Evolutionary conservation across 2,113 vertebrate species (phyloP), one percentile per base, ranked within the genome.

Genomic region (Scortum barcoo): DNA sequence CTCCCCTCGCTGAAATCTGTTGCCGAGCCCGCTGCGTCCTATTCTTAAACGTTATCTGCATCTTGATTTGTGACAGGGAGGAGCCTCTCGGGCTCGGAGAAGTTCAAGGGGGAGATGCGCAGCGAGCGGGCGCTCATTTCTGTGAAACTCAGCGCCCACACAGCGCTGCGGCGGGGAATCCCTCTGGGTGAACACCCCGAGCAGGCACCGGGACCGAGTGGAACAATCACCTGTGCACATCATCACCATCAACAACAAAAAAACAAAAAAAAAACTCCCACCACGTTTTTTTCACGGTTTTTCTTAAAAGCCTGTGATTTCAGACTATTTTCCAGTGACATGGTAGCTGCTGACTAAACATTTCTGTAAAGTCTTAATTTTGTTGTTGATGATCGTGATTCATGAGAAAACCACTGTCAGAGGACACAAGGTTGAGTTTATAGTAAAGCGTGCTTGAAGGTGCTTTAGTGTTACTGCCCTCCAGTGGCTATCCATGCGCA

Each of bases 161-260:
- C 79, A 72, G 65, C 16, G 51, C 65, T 62, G 78, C 19, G 14
- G 74, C 80, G 93, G 95, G 93, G 93, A 95, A 93, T 92, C 94
- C 95, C 94, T 93, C 65, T 60, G 80, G 80, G 78, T 77, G 89
- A 36, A 80, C 86, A 86, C 84, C 83, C 76, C 17, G 69, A 71
- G 73, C 76, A 58, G 12, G 72, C 38, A 73, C 38, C 30, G 10
- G 74, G 60, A 71, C 28, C 7, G 19, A 87, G 57, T 86, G 93
- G 91, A 95, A 94, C 88, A 91, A 84, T 81, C 78, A 86, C 74
- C 73, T 80, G 76, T 40, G 33, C 30, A 42, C 42, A 61, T 84
- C 5, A 57, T 67, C 17, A 42, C 57, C 51, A 61, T 22, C 69
- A 57, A n/a, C n/a, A n/a, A n/a, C n/a, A n/a, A n/a, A n/a, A n/a